These are phyloP conservation scores for Trichonephila clavipes DNA, from an alignment of 1,140 invertebrate genomes.

Conservation along the genomic window DNA sequence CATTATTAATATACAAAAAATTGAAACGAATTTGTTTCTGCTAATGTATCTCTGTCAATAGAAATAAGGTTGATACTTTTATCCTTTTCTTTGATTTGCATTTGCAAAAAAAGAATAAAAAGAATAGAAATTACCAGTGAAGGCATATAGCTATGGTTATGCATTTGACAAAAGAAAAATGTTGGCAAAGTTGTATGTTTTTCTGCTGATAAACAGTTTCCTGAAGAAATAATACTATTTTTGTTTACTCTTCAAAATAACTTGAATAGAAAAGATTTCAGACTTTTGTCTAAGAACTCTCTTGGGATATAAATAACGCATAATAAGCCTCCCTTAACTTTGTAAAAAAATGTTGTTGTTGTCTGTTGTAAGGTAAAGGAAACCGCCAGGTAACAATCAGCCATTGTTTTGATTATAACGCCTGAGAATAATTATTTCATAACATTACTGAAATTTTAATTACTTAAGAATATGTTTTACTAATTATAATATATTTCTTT, in stretches of 20 bases:
- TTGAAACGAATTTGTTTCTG: slow-evolving; percentile 1
- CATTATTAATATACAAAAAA: slow-evolving; percentile 47
- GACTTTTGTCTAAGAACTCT: neutral
- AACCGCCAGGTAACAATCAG: no score
- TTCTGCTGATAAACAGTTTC: neutral
- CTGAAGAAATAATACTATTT: neutral
- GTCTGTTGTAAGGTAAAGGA: no score
- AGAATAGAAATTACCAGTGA: neutral
- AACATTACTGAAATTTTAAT: no score
- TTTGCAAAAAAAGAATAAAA: neutral
- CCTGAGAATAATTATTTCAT: no score
- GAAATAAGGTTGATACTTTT: neutral
- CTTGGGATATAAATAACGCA: no score
- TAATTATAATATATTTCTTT: no score
- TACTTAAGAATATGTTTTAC: no score
- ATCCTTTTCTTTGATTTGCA: neutral
- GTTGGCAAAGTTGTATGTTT: neutral
- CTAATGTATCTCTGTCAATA: slow-evolving; percentile 7
- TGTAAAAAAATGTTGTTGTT: no score
- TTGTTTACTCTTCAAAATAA: neutral
- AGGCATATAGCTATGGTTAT: neutral
- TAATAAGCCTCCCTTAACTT: no score
- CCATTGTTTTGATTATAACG: no score
- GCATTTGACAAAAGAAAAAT: neutral
- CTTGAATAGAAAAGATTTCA: neutral